Percentiles rank a stretch among this genome's conserved stretches.
Conservation (phyloP, 2,888 invertebrate genomes). For the Diaprepes abbreviatus region DNA sequence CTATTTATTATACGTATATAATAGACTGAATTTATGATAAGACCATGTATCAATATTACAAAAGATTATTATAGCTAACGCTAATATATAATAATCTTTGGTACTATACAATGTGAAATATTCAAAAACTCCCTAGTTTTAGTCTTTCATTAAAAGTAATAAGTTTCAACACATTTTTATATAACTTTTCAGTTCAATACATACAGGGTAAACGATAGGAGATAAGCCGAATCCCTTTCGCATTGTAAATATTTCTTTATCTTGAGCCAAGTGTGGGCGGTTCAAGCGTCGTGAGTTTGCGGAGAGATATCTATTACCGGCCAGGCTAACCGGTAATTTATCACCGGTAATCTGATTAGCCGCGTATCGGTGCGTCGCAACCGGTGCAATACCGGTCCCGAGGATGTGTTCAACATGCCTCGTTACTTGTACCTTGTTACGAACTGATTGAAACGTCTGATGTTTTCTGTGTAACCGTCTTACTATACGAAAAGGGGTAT, state of each 20-base stretch:
- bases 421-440: constrained; percentile 49
- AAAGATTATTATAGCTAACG: too few species aligned
- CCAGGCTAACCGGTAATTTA: constrained; percentile 63
- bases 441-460: constrained; percentile 47
- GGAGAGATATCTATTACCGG: constrained; percentile 64
- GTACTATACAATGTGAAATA: too few species aligned
- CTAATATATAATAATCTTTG: too few species aligned
- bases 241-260: constrained; percentile 33
- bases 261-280: constrained; percentile 25
- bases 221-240: constrained; percentile 14
- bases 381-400: constrained; percentile 61
- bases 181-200: neutral
- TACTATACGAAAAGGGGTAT: too few species aligned
- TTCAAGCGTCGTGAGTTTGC: constrained; percentile 60
- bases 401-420: constrained; percentile 45
- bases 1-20: too few species aligned
- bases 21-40: too few species aligned
- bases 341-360: constrained; percentile 65
- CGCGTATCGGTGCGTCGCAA: constrained; percentile 62
- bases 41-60: too few species aligned
- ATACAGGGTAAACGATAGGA: constrained; percentile 5
- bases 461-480: too few species aligned
- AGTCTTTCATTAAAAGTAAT: too few species aligned
- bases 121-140: too few species aligned
- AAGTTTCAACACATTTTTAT: too few species aligned